Conservation (phyloP, 1,140 invertebrate species). For the Ptiloglossa arizonensis region DNA sequence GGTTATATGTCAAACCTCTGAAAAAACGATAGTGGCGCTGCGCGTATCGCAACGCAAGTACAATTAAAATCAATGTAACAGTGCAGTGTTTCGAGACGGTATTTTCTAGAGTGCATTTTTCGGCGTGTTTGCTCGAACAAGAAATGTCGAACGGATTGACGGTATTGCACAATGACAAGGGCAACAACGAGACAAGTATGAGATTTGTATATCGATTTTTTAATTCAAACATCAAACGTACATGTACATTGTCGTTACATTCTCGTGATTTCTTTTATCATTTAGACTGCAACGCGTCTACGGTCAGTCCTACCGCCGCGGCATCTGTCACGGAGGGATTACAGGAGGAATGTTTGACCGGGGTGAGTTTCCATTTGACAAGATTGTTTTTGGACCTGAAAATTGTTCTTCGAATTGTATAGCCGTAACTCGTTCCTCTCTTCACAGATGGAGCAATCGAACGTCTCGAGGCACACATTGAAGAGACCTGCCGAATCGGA, state of each 20-base stretch:
- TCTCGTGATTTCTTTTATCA: conserved; percentile 12
- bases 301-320: conserved; percentile 22
- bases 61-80: conserved; percentile 68
- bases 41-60: conserved; percentile 36
- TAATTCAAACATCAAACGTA: neutral
- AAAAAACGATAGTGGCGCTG: conserved; percentile 57
- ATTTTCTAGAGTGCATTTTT: conserved; percentile 16
- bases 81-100: conserved; percentile 50
- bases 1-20: conserved; percentile 44
- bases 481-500: conserved; percentile 70
- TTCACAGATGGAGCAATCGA: conserved; percentile 65
- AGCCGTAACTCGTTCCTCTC: neutral
- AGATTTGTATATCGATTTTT: conserved; percentile 29
- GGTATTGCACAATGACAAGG: conserved; percentile 45
- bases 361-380: conserved; percentile 55
- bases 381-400: conserved; percentile 26
- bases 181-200: conserved; percentile 54
- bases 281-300: conserved; percentile 41
- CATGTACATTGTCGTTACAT: neutral
- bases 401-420: neutral
- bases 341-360: conserved; percentile 45
- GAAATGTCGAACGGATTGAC: conserved; percentile 69
- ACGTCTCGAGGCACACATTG: conserved; percentile 44
- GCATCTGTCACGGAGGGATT: conserved; percentile 9
- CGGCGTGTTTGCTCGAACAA: neutral